A percentile compares a stretch with the other conserved stretches of the same genome.
Conservation (phyloP, 2,888 invertebrate genomes). For the Ectemnius continuus region DNA sequence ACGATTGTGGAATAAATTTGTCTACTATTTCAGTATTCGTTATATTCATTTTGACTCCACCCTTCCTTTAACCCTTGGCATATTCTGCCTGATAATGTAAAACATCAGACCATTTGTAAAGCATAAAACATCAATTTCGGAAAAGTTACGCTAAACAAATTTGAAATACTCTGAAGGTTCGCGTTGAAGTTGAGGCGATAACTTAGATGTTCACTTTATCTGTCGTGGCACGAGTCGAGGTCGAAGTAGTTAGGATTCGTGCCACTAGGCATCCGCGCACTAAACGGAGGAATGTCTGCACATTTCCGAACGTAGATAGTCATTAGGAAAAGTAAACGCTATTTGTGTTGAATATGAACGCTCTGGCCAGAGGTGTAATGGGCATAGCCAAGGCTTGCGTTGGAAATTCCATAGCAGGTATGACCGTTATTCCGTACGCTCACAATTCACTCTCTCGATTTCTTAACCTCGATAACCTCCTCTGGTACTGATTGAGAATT, state of each 20-base stretch:
- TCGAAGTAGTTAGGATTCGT: not conserved
- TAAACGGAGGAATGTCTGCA: not conserved
- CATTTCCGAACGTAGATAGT: constrained; percentile 7
- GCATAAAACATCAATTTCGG: too few relatives aligned
- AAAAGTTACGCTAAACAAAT: too few relatives aligned
- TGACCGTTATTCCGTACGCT: not conserved
- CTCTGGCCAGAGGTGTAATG: constrained; percentile 57
- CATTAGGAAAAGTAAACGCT: constrained; percentile 1
- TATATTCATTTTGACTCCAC: not conserved
- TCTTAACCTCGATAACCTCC: constrained; percentile 1
- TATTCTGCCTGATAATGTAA: too few relatives aligned
- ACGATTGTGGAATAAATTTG: constrained; percentile 36
- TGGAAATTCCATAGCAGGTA: constrained; percentile 63
- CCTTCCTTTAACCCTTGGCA: not conserved
- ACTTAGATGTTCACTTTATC: constrained; percentile 21
- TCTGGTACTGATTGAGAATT: too few relatives aligned
- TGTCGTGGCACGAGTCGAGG: not conserved
- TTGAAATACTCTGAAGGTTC: constrained; percentile 6
- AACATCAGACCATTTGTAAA: too few relatives aligned
- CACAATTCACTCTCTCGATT: not conserved
- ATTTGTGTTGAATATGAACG: constrained; percentile 60
- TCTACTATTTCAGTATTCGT: constrained; percentile 18
- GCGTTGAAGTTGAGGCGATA: constrained; percentile 18
- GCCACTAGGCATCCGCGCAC: not conserved
- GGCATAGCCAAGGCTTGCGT: constrained; percentile 56